phyloP scores from a whole-genome alignment of 2,797 vertebrate genomes.

The Tragopan temminckii region DNA sequence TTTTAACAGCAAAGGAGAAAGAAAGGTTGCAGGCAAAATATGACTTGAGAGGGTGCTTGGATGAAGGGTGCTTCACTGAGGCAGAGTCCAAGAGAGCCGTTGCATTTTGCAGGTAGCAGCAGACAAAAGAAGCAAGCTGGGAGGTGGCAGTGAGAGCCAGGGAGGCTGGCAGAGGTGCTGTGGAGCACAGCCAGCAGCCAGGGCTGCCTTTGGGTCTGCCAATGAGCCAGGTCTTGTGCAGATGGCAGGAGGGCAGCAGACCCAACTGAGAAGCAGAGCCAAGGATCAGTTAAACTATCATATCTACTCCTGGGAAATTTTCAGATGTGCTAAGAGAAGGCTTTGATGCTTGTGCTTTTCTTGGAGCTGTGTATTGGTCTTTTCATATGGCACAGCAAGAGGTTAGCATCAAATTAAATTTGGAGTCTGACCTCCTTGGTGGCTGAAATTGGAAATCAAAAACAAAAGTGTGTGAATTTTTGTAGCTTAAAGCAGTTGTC shows the following conservation, averaged over 20 bases:
- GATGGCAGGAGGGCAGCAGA: fast-evolving
- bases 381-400: constrained; percentile 22
- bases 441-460: neutral
- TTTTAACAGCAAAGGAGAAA: neutral
- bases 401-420: neutral
- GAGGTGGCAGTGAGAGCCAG: neutral
- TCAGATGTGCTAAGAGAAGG: neutral
- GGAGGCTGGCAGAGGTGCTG: neutral
- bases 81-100: fast-evolving
- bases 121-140: neutral
- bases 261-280: neutral
- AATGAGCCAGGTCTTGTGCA: neutral
- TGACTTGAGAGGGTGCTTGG: neutral
- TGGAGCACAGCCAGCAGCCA: neutral
- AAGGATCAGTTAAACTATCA: neutral
- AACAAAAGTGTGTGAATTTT: neutral
- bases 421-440: neutral
- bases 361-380: constrained; percentile 22
- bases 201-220: fast-evolving
- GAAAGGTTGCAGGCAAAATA: fast-evolving
- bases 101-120: neutral
- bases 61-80: neutral
- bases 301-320: constrained; percentile 14
- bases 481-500: neutral
- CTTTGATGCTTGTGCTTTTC: constrained; percentile 6